phyloP scores from a whole-genome alignment of 2,797 vertebrate genomes.

The Simalia tracyae region DNA sequence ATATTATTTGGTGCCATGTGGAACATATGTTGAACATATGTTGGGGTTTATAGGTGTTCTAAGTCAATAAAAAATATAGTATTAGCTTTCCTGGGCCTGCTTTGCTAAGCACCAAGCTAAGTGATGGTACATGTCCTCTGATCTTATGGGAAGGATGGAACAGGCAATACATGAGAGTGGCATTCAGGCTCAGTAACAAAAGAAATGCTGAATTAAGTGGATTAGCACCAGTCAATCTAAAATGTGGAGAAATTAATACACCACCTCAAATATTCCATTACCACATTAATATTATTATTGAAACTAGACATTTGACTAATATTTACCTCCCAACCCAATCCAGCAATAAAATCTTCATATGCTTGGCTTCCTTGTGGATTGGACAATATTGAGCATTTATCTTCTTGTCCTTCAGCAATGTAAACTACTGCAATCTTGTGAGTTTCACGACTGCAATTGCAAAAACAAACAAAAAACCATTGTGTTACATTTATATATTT shows the following conservation, averaged over 20 bases:
- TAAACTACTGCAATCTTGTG: conserved; percentile 99
- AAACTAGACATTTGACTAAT: not conserved
- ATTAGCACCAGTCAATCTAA: not conserved
- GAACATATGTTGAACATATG: not conserved
- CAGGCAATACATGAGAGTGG: not conserved
- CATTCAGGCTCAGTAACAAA: not conserved
- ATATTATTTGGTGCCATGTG: not conserved
- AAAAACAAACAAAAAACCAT: conserved; percentile 9
- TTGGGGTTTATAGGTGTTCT: not conserved
- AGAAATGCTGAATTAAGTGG: not conserved
- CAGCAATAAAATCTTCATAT: conserved; percentile 97
- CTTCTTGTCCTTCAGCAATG: conserved; percentile 96
- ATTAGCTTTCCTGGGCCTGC: not conserved
- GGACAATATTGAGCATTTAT: conserved; percentile 95
- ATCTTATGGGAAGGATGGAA: not conserved
- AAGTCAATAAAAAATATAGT: not conserved
- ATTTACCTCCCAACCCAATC: conserved; percentile 96
- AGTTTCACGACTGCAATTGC: conserved; percentile 85
- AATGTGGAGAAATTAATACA: not conserved
- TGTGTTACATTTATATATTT: not conserved
- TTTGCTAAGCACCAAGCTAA: not conserved
- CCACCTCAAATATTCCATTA: not conserved
- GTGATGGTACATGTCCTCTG: not conserved
- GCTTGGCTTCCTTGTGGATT: conserved; percentile 91
- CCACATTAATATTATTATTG: not conserved